Conservation (phyloP, 1,140 invertebrate species). For the Dreissena polymorpha region DNA sequence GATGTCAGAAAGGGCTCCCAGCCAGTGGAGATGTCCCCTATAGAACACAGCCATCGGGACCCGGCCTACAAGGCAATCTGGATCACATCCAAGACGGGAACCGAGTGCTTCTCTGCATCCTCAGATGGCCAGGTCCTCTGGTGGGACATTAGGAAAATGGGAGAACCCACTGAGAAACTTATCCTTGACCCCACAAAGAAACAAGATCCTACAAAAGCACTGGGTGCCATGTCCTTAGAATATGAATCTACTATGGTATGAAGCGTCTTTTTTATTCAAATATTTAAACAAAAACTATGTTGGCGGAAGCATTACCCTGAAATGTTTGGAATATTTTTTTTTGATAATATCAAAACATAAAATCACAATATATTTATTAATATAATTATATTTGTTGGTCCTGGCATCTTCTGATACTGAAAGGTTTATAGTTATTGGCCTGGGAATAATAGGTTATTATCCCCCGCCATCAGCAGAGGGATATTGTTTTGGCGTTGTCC, state of each 20-base stretch:
- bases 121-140: constrained; percentile 91
- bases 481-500: too few relatives aligned
- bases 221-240: constrained; percentile 91
- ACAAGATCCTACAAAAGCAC: constrained; percentile 87
- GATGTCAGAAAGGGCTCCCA: constrained; percentile 80
- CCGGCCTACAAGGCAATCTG: constrained; percentile 79
- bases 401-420: too few relatives aligned
- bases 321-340: too few relatives aligned
- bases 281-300: too few relatives aligned
- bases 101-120: constrained; percentile 91
- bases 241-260: constrained; percentile 91
- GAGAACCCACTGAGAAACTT: constrained; percentile 89
- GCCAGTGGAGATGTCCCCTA: constrained; percentile 78
- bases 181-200: constrained; percentile 89
- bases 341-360: too few relatives aligned
- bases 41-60: constrained; percentile 79
- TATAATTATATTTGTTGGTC: too few relatives aligned
- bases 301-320: too few relatives aligned
- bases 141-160: constrained; percentile 94
- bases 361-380: too few relatives aligned
- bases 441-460: too few relatives aligned
- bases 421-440: too few relatives aligned
- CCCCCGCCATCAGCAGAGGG: too few relatives aligned
- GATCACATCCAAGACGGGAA: constrained; percentile 80
- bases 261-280: neutral